Evolutionary conservation across 2,797 vertebrate species (phyloP).

Genomic region (Mormyrops boulengeri): DNA sequence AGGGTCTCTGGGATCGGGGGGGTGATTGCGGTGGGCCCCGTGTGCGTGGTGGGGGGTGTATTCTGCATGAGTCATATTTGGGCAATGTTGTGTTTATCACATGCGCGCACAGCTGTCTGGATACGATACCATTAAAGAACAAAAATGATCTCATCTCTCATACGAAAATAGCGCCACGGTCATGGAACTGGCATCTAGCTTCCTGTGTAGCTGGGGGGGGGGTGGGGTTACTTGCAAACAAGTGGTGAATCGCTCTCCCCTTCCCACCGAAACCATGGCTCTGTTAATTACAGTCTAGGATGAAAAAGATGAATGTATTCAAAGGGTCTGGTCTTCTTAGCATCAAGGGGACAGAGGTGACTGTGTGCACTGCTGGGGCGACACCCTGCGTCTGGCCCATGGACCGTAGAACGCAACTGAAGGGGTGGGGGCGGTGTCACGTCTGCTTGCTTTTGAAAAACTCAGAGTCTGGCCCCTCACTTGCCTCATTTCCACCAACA

Average conservation of each 20-base stretch:
- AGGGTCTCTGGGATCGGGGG: slow-evolving; percentile 32
- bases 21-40: slow-evolving; percentile 33
- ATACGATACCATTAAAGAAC: slow-evolving; percentile 54
- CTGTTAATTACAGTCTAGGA: slow-evolving; percentile 52
- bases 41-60: slow-evolving; percentile 33
- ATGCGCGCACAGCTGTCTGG: slow-evolving; percentile 58
- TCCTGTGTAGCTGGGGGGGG: slow-evolving; percentile 38
- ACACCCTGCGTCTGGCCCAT: not conserved
- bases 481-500: not conserved
- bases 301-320: slow-evolving; percentile 39
- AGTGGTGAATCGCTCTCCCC: slow-evolving; percentile 41
- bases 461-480: not conserved
- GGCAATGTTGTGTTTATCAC: slow-evolving; percentile 54
- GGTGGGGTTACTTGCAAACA: slow-evolving; percentile 45
- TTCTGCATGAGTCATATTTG: slow-evolving; percentile 53
- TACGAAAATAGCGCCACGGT: slow-evolving; percentile 60
- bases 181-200: slow-evolving; percentile 57
- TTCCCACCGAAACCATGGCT: slow-evolving; percentile 42
- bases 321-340: slow-evolving; percentile 44
- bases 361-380: slow-evolving; percentile 29
- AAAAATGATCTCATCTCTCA: slow-evolving; percentile 62
- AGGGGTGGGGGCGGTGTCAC: not conserved
- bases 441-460: not conserved
- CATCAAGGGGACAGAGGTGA: not conserved
- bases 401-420: not conserved